Percentiles rank a stretch among this genome's conserved stretches.
These are phyloP conservation scores for Achatina immaculata DNA, from an alignment of 1,140 invertebrate genomes.

Conservation along the genomic window DNA sequence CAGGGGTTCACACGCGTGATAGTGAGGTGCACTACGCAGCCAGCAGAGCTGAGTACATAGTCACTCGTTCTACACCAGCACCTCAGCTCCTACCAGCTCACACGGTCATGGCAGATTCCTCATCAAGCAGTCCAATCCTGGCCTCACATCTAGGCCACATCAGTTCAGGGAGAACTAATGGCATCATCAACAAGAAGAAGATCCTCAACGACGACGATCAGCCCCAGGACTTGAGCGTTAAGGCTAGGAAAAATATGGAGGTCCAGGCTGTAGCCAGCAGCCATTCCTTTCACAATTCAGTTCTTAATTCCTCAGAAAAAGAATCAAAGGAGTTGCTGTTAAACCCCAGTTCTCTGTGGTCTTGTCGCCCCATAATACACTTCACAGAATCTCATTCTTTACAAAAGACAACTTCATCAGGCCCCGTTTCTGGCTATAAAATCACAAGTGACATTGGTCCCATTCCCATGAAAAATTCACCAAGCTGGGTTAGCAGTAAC, in stretches of 20 bases:
- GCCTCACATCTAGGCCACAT: not conserved
- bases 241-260: not conserved
- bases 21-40: not conserved
- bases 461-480: too few relatives aligned
- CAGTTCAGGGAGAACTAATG: not conserved
- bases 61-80: not conserved
- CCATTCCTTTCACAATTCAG: not conserved
- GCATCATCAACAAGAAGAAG: not conserved
- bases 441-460: too few relatives aligned
- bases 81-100: not conserved
- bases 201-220: not conserved
- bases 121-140: not conserved
- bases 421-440: too few relatives aligned
- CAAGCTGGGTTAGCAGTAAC: too few relatives aligned
- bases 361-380: too few relatives aligned
- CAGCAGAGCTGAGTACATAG: not conserved
- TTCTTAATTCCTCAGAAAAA: not conserved
- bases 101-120: not conserved
- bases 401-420: too few relatives aligned
- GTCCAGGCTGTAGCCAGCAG: not conserved
- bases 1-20: not conserved
- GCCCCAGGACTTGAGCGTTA: constrained; percentile 17
- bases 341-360: not conserved
- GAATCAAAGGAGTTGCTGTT: not conserved
- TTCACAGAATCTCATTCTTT: too few relatives aligned